Evolutionary conservation across 2,797 vertebrate species (phyloP).

Genomic region (Mus spretus): DNA sequence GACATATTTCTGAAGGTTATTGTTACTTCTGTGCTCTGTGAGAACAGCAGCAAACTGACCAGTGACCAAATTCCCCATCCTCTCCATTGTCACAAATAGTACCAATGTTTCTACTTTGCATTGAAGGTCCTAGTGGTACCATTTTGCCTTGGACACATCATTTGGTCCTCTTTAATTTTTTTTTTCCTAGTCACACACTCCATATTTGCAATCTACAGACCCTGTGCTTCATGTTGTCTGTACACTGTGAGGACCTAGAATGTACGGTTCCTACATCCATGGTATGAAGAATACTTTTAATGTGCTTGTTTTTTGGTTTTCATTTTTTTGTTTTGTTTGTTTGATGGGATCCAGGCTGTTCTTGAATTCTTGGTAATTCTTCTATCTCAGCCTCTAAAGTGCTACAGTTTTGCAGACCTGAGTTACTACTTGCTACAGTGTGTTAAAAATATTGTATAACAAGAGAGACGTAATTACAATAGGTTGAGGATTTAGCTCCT

Average conservation of each 20-base stretch:
- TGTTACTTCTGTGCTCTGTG: not conserved
- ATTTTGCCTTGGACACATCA: not conserved
- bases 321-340: not conserved
- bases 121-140: not conserved
- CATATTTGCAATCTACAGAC: not conserved
- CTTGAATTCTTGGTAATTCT: not conserved
- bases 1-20: not conserved
- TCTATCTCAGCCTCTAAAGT: not conserved
- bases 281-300: not conserved
- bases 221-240: not conserved
- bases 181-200: not conserved
- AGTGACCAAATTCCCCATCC: not conserved
- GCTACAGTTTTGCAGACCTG: not conserved
- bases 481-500: not conserved
- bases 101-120: not conserved
- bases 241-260: not conserved
- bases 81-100: not conserved
- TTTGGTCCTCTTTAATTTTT: not conserved
- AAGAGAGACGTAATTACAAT: not conserved
- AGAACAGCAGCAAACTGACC: not conserved
- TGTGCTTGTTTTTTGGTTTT: not conserved
- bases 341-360: not conserved
- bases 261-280: not conserved
- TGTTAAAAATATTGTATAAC: not conserved
- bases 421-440: not conserved